Base-by-base conservation (phyloP, 2,797 vertebrate genomes). In the Aeoliscus strigatus region DNA sequence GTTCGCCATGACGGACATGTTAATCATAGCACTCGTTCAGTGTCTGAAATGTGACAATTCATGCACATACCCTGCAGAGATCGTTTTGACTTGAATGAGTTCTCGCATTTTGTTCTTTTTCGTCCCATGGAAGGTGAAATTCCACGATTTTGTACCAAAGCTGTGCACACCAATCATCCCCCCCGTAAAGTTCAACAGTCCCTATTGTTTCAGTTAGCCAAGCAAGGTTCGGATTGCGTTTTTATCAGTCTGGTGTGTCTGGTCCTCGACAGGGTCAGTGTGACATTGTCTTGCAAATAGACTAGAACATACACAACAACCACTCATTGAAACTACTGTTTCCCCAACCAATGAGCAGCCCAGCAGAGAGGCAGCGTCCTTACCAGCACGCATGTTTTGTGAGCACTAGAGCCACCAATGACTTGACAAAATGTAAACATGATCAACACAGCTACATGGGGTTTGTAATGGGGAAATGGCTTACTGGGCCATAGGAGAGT, bases 391-490 rank as follows among this genome's bases (percentile, higher is more conserved):
- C 1, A 9, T 34, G 23, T 30, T 63, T 47, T 65, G 60, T 52
- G 45, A 68, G 64, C 75, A 72, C 62, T 53, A 47, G 65, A 80
- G 73, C 80, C 82, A 81, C 83, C 80, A 81, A 77, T 66, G 70
- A 81, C 74, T 50, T 58, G 10, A 33, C 59, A 29, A 29, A 29
- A 36, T 21, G 34, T 53, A 11, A 28, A 36, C n/a, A 33, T 16
- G 21, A 31, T 29, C n/a, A 42, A 53, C 60, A 29, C 30, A 54
- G 25, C 35, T 36, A 51, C 26, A 26, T 66, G 29, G 69, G 32
- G 55, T 70, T 9, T 63, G 35, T 72, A 62, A 66, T 66, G 65
- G 52, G 76, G 69, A 70, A 66, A 65, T 66, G 60, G 63, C 60
- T 53, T 56, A 47, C 26, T 75, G 41, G 39, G 61, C 27, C 48